Evolutionary conservation across 2,888 invertebrate genomes (phyloP), one percentile per base, ranked within the genome.

Genomic region (Dynastes grantii): DNA sequence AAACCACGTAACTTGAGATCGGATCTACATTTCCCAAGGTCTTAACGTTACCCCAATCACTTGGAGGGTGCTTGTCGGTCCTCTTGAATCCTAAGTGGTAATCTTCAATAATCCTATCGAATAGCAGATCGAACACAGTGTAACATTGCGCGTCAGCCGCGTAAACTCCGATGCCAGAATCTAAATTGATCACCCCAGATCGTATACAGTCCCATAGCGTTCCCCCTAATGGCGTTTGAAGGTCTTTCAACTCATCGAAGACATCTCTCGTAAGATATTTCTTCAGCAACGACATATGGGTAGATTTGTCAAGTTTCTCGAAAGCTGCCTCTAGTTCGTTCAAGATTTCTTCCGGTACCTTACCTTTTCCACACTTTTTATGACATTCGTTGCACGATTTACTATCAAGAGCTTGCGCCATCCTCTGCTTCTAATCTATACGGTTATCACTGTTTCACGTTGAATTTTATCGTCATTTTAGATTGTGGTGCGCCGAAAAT

Each of bases 131-230:
- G 86, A 94, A 94, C 53, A 91, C 88, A 49, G 89, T 88, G 89
- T 94, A 94, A n/a, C 93, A 90, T 83, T 94, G 92, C 2, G 92
- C 91, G 87, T 94, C 94, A 4, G 93, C 91, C 0, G 94, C 94
- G 85, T 94, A 94, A 67, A 93, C 87, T 65, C 94, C 94, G 64
- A 93, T 89, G 29, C 91, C 91, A 64, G 93, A 93, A 87, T 94
- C 93, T 71, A 91, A 89, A 87, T 94, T 93, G 85, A 91, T 91
- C 49, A 93, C 88, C 78, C 93, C 92, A 81, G 94, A 93, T 83
- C 91, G 92, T 83, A 93, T 91, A 83, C 92, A 92, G 86, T 93
- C 93, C 80, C 92, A 87, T 63, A 93, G 89, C n/a, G 91, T 90
- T 32, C 92, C 92, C 29, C 92, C 92, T 84, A 91, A 90, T 77